These are phyloP conservation scores for Mya arenaria DNA, from an alignment of 1,140 invertebrate species.

Conservation along the genomic window DNA sequence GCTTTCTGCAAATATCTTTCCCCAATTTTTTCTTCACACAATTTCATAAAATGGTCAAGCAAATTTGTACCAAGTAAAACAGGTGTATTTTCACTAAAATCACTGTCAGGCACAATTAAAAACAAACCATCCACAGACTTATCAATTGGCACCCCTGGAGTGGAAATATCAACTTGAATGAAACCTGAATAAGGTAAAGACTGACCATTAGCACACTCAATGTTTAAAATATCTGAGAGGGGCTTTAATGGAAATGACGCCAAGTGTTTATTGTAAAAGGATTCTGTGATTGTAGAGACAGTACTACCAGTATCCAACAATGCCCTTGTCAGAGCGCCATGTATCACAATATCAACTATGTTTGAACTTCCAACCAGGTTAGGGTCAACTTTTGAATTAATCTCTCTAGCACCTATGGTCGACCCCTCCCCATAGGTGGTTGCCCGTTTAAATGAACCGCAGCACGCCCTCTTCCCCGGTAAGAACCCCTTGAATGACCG, in stretches of 20 bases:
- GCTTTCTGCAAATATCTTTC: too few relatives aligned
- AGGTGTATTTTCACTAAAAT: background rate
- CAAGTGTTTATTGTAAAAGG: background rate
- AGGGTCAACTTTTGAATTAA: too few relatives aligned
- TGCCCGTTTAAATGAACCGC: too few relatives aligned
- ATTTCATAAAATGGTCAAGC: too few relatives aligned
- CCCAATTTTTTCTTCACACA: too few relatives aligned
- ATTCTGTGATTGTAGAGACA: background rate
- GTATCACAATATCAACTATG: background rate
- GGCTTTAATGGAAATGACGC: background rate
- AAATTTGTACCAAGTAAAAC: constrained; percentile 3
- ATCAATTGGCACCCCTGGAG: background rate
- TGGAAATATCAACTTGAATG: background rate
- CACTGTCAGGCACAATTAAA: background rate
- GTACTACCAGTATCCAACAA: background rate
- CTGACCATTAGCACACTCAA: background rate
- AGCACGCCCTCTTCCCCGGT: too few relatives aligned
- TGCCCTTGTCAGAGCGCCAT: background rate
- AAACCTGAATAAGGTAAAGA: background rate
- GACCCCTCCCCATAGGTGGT: too few relatives aligned
- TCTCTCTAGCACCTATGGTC: too few relatives aligned
- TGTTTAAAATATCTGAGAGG: background rate
- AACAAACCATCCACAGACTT: background rate
- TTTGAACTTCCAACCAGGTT: background rate
- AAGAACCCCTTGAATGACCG: too few relatives aligned